Conservation (phyloP, 2,113 vertebrate genomes). For the Nothocercus julius region DNA sequence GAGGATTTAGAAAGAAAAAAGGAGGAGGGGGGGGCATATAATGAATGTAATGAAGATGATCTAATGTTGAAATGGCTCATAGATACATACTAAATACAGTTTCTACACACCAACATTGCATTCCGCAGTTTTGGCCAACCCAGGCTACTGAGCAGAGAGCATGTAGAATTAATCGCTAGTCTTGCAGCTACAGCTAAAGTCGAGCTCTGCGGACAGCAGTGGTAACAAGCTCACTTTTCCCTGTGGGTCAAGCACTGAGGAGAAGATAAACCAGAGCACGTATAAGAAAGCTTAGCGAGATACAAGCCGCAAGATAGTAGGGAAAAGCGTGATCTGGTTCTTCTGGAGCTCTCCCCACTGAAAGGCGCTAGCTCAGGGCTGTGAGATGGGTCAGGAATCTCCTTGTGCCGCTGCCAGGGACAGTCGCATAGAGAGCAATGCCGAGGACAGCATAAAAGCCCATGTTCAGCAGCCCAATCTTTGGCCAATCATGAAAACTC, state of each 20-base stretch:
- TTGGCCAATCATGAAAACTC: not conserved
- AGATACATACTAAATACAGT: not conserved
- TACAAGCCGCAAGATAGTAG: not conserved
- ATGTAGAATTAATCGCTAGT: not conserved
- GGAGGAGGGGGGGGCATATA: not conserved
- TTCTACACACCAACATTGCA: not conserved
- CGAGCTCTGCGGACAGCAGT: not conserved
- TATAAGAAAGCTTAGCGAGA: not conserved
- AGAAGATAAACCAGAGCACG: too few species aligned
- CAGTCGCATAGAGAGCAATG: not conserved
- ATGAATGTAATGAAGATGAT: not conserved
- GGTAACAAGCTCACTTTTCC: not conserved
- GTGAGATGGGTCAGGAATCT: not conserved
- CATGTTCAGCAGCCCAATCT: rapidly evolving
- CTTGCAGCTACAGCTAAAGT: not conserved
- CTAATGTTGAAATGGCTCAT: not conserved
- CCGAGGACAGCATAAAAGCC: not conserved
- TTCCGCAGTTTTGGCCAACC: not conserved
- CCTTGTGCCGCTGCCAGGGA: too few species aligned
- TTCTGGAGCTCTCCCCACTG: not conserved
- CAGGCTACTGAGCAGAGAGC: not conserved
- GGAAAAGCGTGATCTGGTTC: not conserved
- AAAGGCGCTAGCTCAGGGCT: too few species aligned
- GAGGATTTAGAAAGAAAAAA: not conserved
- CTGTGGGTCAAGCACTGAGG: too few species aligned